phyloP scores from a whole-genome alignment of 92 coral and sea anemone species.

The Phymanthus crucifer region DNA sequence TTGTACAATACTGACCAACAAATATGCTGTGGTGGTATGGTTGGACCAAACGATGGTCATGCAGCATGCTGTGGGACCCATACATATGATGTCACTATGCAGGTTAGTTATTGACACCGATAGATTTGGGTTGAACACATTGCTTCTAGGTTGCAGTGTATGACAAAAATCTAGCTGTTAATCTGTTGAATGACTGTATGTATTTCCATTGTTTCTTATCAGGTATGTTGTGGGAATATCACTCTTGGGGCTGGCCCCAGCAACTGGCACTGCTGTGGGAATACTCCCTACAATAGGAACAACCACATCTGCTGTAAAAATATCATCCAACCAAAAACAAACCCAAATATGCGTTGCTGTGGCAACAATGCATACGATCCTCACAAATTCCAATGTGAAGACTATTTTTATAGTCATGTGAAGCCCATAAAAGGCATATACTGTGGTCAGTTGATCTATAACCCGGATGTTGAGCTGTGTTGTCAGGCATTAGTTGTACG shows the following conservation, averaged over 20 bases:
- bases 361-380: conserved; percentile 32
- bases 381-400: conserved; percentile 17
- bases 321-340: background rate
- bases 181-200: background rate
- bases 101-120: too few relatives aligned
- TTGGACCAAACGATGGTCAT: background rate
- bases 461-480: conserved; percentile 22
- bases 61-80: conserved; percentile 36
- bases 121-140: background rate
- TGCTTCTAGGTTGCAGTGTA: background rate
- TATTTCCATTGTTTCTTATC: background rate
- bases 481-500: background rate
- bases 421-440: conserved; percentile 2
- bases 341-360: conserved; percentile 23
- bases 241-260: conserved; percentile 27
- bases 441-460: conserved; percentile 8
- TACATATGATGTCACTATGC: conserved; percentile 35
- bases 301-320: conserved; percentile 30
- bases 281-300: conserved; percentile 22
- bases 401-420: conserved; percentile 17
- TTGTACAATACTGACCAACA: conserved; percentile 9
- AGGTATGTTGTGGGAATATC: conserved; percentile 36
- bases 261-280: conserved; percentile 47
- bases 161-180: background rate
- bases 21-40: conserved; percentile 30